These are phyloP conservation scores for Macrochelys suwanniensis DNA, from an alignment of 2,797 vertebrate genomes.

Conservation along the genomic window DNA sequence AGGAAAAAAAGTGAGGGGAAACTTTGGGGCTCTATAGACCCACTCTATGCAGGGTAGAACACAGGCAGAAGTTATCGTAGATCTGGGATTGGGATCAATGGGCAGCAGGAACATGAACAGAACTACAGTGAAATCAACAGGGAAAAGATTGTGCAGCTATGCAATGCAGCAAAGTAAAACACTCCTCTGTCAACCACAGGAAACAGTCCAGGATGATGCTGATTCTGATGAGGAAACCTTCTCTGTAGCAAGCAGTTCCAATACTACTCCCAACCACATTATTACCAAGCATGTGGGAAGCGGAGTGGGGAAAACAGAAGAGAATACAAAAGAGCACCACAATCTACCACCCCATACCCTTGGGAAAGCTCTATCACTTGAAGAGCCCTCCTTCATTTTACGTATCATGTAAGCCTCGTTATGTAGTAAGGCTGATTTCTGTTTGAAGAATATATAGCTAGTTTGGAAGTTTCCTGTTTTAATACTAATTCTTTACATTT, in stretches of 20 bases:
- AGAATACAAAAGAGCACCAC: constrained; percentile 42
- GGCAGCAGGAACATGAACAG: not conserved
- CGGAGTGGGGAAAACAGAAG: constrained; percentile 20
- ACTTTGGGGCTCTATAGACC: not conserved
- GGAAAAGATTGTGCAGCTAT: not conserved
- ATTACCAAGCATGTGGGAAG: constrained; percentile 26
- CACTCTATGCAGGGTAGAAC: constrained; percentile 49
- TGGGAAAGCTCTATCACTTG: constrained; percentile 55
- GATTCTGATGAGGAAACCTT: constrained; percentile 34
- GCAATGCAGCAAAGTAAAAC: not conserved
- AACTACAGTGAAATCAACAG: not conserved
- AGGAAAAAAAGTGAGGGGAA: constrained; percentile 52
- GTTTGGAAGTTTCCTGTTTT: constrained; percentile 31
- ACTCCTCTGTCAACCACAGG: not conserved
- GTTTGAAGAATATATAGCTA: not conserved
- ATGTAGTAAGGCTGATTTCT: not conserved
- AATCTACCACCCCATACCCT: constrained; percentile 12
- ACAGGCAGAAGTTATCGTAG: not conserved
- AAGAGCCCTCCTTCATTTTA: constrained; percentile 67
- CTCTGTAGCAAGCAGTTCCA: constrained; percentile 29
- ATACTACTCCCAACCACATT: constrained; percentile 13
- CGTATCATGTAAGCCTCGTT: constrained; percentile 9
- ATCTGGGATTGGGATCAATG: not conserved
- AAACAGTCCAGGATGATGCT: not conserved
- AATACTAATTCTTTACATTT: not conserved